Evolutionary conservation across 2,888 invertebrate species (phyloP), one percentile per base, ranked within the genome.

Genomic region (Sarcophaga caerulescens): DNA sequence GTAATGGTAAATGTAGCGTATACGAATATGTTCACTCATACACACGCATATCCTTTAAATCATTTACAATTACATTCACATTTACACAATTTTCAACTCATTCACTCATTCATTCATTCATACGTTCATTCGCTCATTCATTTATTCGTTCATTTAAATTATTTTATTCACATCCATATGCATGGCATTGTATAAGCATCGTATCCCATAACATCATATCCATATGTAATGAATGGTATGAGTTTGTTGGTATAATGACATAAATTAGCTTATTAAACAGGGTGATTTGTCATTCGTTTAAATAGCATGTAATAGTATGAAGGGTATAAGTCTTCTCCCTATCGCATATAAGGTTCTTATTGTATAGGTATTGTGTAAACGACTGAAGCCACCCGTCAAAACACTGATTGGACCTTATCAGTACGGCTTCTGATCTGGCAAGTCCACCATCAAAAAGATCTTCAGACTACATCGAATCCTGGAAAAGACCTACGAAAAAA

Each of bases 241-340:
- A 52, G 47, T 69, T 25, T 25, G 68, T 79, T 59, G 19, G 23
- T 80, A 45, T 44, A 79, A 63, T 68, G 25, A 81, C 60, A 81
- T 81, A 81, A 80, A 80, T 80, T 68, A 73, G 73, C 80, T 68
- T 59, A 44, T 60, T 44, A 68, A 66, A 80, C 80, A 80, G 80
- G 80, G 80, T 80, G 66, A 47, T 63, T 21, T 47, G 45, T n/a
- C 35, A 17, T 19, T 44, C 11, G 6, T 4, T 68, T 19, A 68
- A 44, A 12, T 25, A 17, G 68, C 6, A 68, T 68, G 35, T n/a
- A n/a, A n/a, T n/a, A n/a, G n/a, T n/a, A n/a, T n/a, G n/a, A n/a
- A n/a, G n/a, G n/a, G n/a, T n/a, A n/a, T n/a, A n/a, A n/a, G n/a
- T n/a, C n/a, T n/a, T n/a, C n/a, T n/a, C n/a, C n/a, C n/a, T n/a